These are phyloP conservation scores for Ascidia mentula DNA, from an alignment of 23 tunicate genomes.

Conservation along the genomic window DNA sequence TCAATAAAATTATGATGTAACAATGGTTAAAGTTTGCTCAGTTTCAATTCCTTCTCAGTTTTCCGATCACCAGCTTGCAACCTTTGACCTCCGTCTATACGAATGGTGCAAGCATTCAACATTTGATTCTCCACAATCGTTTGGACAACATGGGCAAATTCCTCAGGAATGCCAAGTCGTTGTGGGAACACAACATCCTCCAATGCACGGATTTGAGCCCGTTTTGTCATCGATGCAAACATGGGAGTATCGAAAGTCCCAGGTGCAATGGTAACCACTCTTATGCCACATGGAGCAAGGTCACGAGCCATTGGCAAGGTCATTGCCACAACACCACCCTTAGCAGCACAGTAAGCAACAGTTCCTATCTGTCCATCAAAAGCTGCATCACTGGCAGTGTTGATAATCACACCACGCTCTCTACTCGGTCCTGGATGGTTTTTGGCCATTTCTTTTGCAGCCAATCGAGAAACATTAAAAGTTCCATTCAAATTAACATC, in stretches of 20 bases:
- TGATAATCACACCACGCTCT: slow-evolving; percentile 64
- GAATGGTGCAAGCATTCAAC: slow-evolving; percentile 60
- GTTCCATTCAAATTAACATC: slow-evolving; percentile 52
- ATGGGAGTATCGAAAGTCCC: slow-evolving; percentile 60
- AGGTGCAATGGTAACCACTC: slow-evolving; percentile 66
- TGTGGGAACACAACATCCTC: slow-evolving; percentile 53
- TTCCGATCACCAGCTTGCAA: slow-evolving; percentile 1
- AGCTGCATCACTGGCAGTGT: slow-evolving; percentile 70
- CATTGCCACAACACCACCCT: slow-evolving; percentile 59
- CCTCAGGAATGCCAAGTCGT: slow-evolving; percentile 56
- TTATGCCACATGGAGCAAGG: slow-evolving; percentile 41
- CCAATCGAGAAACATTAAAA: slow-evolving; percentile 48
- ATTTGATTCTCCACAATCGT: slow-evolving; percentile 60
- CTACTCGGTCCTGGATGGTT: slow-evolving; percentile 22
- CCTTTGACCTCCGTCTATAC: slow-evolving; percentile 39
- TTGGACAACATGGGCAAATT: slow-evolving; percentile 51
- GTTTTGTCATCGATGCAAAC: slow-evolving; percentile 24
- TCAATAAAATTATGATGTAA: too few relatives aligned
- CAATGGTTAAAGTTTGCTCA: not conserved
- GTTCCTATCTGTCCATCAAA: slow-evolving; percentile 78
- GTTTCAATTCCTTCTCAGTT: not conserved
- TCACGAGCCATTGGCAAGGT: slow-evolving; percentile 70
- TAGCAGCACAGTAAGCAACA: slow-evolving; percentile 62
- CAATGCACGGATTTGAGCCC: slow-evolving; percentile 18
- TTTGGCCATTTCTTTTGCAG: slow-evolving; percentile 39